Conservation (phyloP, 2,113 vertebrate genomes). For the Calypte anna region DNA sequence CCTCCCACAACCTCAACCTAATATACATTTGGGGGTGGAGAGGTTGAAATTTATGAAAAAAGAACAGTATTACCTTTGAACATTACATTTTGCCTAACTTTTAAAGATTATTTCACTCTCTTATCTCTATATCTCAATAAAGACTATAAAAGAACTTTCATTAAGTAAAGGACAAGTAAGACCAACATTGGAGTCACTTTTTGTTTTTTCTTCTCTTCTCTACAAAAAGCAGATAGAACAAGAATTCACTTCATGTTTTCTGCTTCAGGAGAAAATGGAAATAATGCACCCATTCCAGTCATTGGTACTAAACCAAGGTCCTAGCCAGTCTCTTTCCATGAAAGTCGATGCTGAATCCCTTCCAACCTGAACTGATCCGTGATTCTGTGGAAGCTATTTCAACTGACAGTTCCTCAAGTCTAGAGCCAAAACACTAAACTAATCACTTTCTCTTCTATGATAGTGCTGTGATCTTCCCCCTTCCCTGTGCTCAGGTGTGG, state of each 20-base stretch:
- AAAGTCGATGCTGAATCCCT: background rate
- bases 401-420: background rate
- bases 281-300: background rate
- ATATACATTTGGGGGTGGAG: conserved; percentile 9
- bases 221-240: background rate
- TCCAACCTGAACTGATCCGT: background rate
- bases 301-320: background rate
- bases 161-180: background rate
- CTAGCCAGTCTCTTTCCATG: background rate
- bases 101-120: background rate
- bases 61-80: background rate
- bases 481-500: background rate
- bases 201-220: too few species aligned
- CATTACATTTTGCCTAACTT: background rate
- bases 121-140: background rate
- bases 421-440: background rate
- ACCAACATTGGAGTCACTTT: background rate
- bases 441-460: background rate
- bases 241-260: background rate
- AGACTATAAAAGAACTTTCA: background rate
- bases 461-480: background rate
- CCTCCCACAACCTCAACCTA: conserved; percentile 56
- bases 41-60: background rate
- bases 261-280: background rate
- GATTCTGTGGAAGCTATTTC: background rate